Conservation (phyloP, 2,113 vertebrate species). For the Menura novaehollandiae region DNA sequence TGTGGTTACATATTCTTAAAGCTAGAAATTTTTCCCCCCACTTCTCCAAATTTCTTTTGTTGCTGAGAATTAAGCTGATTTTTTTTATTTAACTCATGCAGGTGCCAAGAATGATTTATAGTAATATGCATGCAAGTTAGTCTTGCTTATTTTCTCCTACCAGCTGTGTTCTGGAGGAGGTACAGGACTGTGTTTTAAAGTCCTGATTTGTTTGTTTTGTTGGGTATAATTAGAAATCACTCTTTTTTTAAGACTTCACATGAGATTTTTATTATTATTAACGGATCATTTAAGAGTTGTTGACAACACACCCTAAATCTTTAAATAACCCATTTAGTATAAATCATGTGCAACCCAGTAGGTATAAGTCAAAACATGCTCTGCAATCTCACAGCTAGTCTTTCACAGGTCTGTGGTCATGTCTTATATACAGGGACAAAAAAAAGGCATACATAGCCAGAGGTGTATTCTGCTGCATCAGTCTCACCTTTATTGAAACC, state of each 20-base stretch:
- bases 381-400: not conserved
- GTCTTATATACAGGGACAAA: not conserved
- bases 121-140: not conserved
- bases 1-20: not conserved
- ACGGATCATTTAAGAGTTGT: not conserved
- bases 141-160: not conserved
- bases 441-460: not conserved
- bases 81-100: not conserved
- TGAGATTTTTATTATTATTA: not conserved
- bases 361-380: not conserved
- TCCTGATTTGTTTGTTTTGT: not conserved
- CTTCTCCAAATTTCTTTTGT: not conserved
- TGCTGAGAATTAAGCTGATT: not conserved
- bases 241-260: not conserved
- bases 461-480: not conserved
- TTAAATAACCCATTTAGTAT: not conserved
- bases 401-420: not conserved
- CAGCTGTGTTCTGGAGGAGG: not conserved
- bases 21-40: fast-evolving
- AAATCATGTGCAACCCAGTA: not conserved
- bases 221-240: not conserved
- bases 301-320: not conserved
- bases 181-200: not conserved
- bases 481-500: not conserved
- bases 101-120: not conserved